Evolutionary conservation across 2,888 invertebrate species (phyloP), one percentile per base, ranked within the genome.

Genomic region (Geotrupes spiniger): DNA sequence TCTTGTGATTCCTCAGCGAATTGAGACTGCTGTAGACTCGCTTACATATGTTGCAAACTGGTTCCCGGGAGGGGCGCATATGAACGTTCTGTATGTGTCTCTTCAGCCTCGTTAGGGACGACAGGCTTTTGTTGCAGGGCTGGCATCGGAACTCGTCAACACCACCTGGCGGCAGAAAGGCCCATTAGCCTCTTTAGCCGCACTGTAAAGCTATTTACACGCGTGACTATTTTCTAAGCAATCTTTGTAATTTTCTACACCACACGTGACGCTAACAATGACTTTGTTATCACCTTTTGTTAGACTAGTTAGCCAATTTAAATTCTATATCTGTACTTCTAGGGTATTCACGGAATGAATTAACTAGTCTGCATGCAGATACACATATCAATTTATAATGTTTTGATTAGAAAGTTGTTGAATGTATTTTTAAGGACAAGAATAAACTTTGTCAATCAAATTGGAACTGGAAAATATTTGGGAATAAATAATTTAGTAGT

Each of bases 51-150:
- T 89, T 90, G 82, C 91, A 92, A 73, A 90, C 89, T 62, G 90
- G 90, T 78, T 89, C 89, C 78, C 90, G 84, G 74, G 89, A 88
- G 67, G 90, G 90, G 69, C 89, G 82, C 85, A 89, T 89, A 79
- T 91, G 91, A 68, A 90, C 90, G 79, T 91, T 90, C 81, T 90
- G 90, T 78, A 89, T 90, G 79, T 91, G 91, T 69, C 90, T 84
- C 82, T 89, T 90, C 79, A 90, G 85, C 72, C 89, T 83, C 69
- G 89, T 89, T 75, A 89, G 79, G 66, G 89, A 89, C 70, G 89
- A 89, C 72, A 90, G 80, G 77, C 87, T 89, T 82, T 90, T 90
- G 84, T 89, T 89, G 86, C 89, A 90, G 68, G 89, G 89, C 81
- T 89, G 89, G 79, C 89, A 90, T 76, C 89, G 84, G 82, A 88